A percentile compares a stretch with the other conserved stretches of the same genome.
Conservation (phyloP, 2,113 vertebrate species). For the Hemichromis elongatus region DNA sequence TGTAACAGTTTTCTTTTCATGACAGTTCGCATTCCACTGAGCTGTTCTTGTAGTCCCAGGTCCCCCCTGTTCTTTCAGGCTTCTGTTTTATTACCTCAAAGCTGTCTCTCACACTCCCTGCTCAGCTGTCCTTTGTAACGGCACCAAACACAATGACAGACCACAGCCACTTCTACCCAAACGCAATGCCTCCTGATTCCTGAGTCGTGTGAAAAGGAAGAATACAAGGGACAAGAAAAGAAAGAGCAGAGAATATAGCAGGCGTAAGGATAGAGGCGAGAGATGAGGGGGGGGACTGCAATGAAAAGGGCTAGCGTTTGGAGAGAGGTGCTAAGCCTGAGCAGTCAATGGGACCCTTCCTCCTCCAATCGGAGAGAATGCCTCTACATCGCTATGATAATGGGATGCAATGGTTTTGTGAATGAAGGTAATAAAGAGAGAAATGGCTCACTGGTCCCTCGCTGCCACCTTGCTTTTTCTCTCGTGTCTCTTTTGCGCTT, state of each 20-base stretch:
- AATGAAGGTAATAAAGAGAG: conserved; percentile 74
- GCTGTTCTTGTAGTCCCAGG: conserved; percentile 47
- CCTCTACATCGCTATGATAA: conserved; percentile 74
- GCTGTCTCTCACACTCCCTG: conserved; percentile 47
- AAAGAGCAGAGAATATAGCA: conserved; percentile 44
- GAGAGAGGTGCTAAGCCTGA: conserved; percentile 67
- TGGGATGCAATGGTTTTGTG: conserved; percentile 74
- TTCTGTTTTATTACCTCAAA: conserved; percentile 54
- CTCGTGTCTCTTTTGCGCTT: conserved; percentile 50
- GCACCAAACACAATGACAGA: conserved; percentile 68
- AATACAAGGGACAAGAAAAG: conserved; percentile 34
- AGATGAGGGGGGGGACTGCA: conserved; percentile 26
- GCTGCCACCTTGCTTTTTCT: conserved; percentile 57
- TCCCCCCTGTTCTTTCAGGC: conserved; percentile 41
- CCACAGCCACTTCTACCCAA: conserved; percentile 70
- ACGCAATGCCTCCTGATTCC: conserved; percentile 49
- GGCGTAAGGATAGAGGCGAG: conserved; percentile 42
- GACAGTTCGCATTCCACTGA: conserved; percentile 47
- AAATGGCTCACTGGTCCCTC: conserved; percentile 66
- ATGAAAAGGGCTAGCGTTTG: conserved; percentile 64
- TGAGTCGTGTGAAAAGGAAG: conserved; percentile 53
- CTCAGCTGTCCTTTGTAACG: conserved; percentile 65
- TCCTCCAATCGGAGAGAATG: conserved; percentile 70
- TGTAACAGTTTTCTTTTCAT: conserved; percentile 55
- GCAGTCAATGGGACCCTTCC: conserved; percentile 76